Conservation (phyloP, 92 coral and sea anemone species). For the Phymanthus crucifer region DNA sequence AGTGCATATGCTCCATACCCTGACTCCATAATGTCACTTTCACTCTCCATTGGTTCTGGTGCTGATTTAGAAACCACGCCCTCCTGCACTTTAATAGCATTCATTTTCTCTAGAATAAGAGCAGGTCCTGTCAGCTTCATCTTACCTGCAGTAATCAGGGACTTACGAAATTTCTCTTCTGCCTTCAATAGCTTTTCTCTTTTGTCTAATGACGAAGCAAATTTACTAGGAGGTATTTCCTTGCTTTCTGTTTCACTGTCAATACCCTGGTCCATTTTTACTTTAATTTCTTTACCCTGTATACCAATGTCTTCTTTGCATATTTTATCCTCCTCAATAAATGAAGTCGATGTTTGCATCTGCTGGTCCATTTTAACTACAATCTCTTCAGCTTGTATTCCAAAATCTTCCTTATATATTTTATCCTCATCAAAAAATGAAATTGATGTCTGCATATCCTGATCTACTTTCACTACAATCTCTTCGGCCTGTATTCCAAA, state of each 20-base stretch:
- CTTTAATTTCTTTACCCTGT: background rate
- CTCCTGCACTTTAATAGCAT: background rate
- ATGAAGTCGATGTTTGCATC: too few species aligned
- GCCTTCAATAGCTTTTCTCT: background rate
- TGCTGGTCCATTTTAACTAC: too few species aligned
- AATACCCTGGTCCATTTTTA: background rate
- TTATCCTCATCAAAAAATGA: too few species aligned
- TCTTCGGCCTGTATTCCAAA: too few species aligned
- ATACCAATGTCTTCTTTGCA: background rate
- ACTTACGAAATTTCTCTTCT: background rate
- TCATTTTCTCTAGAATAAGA: constrained; percentile 2
- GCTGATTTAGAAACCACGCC: background rate
- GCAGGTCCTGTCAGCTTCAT: background rate
- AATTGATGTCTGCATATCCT: too few species aligned
- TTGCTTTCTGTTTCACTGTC: background rate
- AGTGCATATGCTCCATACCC: background rate
- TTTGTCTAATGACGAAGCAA: background rate
- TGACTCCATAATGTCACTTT: background rate
- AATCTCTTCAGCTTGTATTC: too few species aligned
- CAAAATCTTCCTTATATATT: too few species aligned
- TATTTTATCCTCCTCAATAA: too few species aligned
- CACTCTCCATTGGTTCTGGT: constrained; percentile 2
- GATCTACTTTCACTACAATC: too few species aligned
- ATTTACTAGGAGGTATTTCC: background rate
- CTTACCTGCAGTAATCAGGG: background rate